Evolutionary conservation across 2,888 invertebrate genomes (phyloP).

Genomic region (Poecilus cupreus): DNA sequence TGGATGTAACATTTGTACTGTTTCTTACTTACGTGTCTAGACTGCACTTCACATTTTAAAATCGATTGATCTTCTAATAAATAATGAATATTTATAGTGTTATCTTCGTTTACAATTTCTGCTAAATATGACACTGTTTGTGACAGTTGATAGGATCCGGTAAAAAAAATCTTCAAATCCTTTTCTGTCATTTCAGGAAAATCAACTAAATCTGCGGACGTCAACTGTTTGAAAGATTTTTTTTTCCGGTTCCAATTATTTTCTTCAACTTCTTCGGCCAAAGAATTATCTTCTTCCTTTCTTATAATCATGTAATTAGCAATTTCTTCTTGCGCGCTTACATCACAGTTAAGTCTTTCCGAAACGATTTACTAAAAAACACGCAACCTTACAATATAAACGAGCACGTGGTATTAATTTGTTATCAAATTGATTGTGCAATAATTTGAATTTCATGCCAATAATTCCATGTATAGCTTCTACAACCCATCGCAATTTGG

Average conservation of each 20-base stretch:
- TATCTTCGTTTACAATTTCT: not conserved
- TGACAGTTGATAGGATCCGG: not conserved
- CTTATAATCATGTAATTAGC: conserved; percentile 32
- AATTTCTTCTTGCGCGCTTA: conserved; percentile 44
- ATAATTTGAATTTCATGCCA: conserved; percentile 62
- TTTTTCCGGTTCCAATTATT: conserved; percentile 19
- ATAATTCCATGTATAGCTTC: conserved; percentile 63
- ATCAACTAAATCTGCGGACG: conserved; percentile 51
- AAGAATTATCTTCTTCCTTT: conserved; percentile 41
- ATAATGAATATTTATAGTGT: too few relatives aligned
- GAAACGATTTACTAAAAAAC: conserved; percentile 60
- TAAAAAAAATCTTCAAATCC: not conserved
- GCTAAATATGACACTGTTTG: not conserved
- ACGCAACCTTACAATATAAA: conserved; percentile 57
- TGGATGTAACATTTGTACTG: too few relatives aligned
- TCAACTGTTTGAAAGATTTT: conserved; percentile 22
- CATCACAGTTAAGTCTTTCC: conserved; percentile 58
- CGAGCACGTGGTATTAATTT: conserved; percentile 55
- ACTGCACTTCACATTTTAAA: too few relatives aligned
- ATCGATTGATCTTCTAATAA: too few relatives aligned
- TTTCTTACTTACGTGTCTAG: too few relatives aligned
- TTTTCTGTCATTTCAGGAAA: conserved; percentile 31
- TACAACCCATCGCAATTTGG: conserved; percentile 62
- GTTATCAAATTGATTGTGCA: conserved; percentile 61
- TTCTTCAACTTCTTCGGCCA: conserved; percentile 39